These are phyloP conservation scores for Peromyscus nudipes DNA, from an alignment of 2,797 vertebrate genomes.

Conservation along the genomic window DNA sequence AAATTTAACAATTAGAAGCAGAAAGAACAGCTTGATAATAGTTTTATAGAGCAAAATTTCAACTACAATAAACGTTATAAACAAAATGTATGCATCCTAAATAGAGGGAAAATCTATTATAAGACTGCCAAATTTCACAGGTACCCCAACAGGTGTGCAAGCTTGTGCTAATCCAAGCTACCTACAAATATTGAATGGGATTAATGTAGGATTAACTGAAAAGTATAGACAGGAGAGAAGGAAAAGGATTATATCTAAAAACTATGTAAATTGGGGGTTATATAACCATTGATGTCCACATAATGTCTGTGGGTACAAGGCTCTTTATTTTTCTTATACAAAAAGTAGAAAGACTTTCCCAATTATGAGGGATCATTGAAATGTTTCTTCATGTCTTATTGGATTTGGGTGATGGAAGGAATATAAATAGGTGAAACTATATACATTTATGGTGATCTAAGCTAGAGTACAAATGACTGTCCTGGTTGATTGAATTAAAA, in stretches of 20 bases:
- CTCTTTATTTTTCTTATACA: neutral
- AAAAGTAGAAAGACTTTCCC: neutral
- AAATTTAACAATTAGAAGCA: neutral
- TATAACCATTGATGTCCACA: neutral
- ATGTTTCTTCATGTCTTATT: neutral
- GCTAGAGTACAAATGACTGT: neutral
- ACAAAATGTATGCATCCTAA: neutral
- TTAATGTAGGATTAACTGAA: neutral
- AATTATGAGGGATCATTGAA: neutral
- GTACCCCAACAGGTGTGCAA: neutral
- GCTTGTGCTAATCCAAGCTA: neutral
- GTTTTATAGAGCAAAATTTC: neutral
- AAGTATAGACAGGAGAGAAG: neutral
- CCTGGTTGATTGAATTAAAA: slow-evolving; percentile 58
- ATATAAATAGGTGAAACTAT: slow-evolving; percentile 13
- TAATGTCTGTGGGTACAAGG: neutral
- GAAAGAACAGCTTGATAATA: neutral
- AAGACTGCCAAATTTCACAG: neutral
- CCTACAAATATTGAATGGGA: neutral
- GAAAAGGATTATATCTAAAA: neutral
- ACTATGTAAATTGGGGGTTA: neutral
- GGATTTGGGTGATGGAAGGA: neutral
- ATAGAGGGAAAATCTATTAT: neutral
- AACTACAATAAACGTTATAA: neutral
- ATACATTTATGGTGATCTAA: neutral